Evolutionary conservation across 2,797 vertebrate species (phyloP).

Genomic region (Rhinatrema bivittatum): DNA sequence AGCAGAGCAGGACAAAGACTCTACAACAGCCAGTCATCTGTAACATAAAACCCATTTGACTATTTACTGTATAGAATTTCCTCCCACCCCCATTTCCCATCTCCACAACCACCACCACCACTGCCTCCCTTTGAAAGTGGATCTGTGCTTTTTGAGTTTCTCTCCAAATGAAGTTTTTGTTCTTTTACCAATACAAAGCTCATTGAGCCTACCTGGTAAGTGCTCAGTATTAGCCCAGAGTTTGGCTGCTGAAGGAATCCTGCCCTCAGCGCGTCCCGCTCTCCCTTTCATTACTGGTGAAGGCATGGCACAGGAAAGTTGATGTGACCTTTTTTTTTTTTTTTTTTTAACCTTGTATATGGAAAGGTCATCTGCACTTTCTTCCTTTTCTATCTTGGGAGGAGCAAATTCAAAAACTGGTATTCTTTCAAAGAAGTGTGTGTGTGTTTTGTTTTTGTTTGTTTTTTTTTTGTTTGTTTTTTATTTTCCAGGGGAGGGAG

Average conservation of each 20-base stretch:
- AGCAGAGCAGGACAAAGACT: conserved; percentile 62
- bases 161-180: too few relatives aligned
- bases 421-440: conserved; percentile 60
- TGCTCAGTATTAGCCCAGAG: conserved; percentile 65
- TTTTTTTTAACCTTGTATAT: conserved; percentile 36
- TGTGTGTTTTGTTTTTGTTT: too few relatives aligned
- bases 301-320: conserved; percentile 34
- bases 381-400: conserved; percentile 36
- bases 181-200: conserved; percentile 35
- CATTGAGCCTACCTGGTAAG: conserved; percentile 46
- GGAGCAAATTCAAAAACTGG: conserved; percentile 56
- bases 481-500: conserved; percentile 46
- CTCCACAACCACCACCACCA: conserved; percentile 39
- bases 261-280: conserved; percentile 38
- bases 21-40: conserved; percentile 59
- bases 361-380: conserved; percentile 44
- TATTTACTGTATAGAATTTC: conserved; percentile 63
- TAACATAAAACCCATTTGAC: conserved; percentile 63
- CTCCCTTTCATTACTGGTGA: conserved; percentile 27
- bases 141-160: conserved; percentile 43
- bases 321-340: too few relatives aligned
- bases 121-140: conserved; percentile 37
- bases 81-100: too few relatives aligned
- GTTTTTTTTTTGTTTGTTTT: too few relatives aligned
- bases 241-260: conserved; percentile 48